Percentiles rank a stretch among this genome's conserved stretches.
phyloP scores from a whole-genome alignment of 92 coral and sea anemone species.

The Bergia puertoricense region DNA sequence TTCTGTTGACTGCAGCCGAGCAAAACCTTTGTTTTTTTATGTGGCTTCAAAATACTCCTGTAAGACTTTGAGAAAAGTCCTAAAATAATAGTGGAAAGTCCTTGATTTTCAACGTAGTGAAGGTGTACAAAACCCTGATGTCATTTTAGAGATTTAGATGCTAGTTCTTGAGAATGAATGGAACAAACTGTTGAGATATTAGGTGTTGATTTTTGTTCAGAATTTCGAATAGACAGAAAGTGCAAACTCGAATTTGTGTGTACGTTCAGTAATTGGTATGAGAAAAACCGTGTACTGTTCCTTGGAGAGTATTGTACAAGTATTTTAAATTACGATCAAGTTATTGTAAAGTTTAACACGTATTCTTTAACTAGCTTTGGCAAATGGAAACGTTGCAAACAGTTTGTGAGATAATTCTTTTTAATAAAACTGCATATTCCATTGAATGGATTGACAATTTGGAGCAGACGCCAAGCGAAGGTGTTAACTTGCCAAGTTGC shows the following conservation, averaged over 20 bases:
- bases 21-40: too few species aligned
- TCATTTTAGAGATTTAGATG: not conserved
- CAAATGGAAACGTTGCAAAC: not conserved
- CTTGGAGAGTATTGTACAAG: not conserved
- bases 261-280: not conserved
- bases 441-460: not conserved
- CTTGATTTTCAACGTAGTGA: too few species aligned
- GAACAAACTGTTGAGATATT: not conserved
- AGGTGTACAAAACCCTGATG: too few species aligned
- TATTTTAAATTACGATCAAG: not conserved
- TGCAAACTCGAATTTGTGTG: not conserved
- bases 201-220: not conserved
- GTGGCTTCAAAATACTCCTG: too few species aligned
- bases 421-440: not conserved
- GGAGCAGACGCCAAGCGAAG: too few species aligned
- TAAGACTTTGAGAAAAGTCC: too few species aligned
- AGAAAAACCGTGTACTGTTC: not conserved
- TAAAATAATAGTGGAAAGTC: too few species aligned
- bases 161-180: not conserved
- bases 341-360: too few species aligned
- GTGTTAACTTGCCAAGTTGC: too few species aligned
- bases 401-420: not conserved
- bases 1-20: too few species aligned
- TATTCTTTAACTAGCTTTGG: not conserved
- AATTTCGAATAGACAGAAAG: not conserved